Conservation (phyloP, 2,888 invertebrate genomes). For the Syrphus vitripennis region DNA sequence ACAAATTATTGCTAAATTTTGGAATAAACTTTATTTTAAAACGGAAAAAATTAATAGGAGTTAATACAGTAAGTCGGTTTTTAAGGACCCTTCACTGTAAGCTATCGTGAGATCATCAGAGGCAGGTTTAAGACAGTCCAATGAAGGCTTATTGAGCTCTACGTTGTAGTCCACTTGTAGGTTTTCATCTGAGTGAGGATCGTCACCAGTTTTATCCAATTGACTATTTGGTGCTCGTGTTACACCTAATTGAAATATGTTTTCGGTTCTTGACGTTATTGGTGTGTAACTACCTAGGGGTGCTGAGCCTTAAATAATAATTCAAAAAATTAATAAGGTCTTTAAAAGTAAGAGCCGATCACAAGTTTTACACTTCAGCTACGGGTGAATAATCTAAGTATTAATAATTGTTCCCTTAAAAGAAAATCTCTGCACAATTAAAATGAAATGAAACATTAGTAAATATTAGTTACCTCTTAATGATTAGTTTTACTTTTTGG, state of each 20-base stretch:
- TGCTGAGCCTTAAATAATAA: conserved; percentile 82
- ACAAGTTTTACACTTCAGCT: background rate
- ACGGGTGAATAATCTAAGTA: background rate
- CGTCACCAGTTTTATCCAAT: conserved; percentile 23
- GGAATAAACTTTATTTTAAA: conserved; percentile 34
- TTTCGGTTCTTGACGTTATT: conserved; percentile 86
- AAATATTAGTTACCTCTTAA: conserved; percentile 66
- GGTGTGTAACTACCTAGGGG: conserved; percentile 92
- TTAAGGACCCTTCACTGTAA: conserved; percentile 81
- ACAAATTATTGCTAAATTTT: conserved; percentile 53
- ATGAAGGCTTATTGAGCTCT: conserved; percentile 40
- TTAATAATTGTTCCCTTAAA: background rate
- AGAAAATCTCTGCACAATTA: conserved; percentile 49
- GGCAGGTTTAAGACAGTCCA: conserved; percentile 77
- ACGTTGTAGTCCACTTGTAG: conserved; percentile 14
- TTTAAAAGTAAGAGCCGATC: background rate
- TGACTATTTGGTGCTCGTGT: conserved; percentile 83
- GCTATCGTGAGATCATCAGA: conserved; percentile 79
- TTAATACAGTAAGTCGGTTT: conserved; percentile 80
- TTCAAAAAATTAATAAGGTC: conserved; percentile 14
- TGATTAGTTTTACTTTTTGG: conserved; percentile 51
- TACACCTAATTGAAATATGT: conserved; percentile 90
- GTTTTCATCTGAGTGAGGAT: conserved; percentile 3
- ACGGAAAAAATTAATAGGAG: background rate
- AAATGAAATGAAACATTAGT: conserved; percentile 55